A percentile compares a stretch with the other conserved stretches of the same genome.
These are phyloP conservation scores for Ephialtes manifestator DNA, from an alignment of 2,888 invertebrate genomes.

Conservation along the genomic window DNA sequence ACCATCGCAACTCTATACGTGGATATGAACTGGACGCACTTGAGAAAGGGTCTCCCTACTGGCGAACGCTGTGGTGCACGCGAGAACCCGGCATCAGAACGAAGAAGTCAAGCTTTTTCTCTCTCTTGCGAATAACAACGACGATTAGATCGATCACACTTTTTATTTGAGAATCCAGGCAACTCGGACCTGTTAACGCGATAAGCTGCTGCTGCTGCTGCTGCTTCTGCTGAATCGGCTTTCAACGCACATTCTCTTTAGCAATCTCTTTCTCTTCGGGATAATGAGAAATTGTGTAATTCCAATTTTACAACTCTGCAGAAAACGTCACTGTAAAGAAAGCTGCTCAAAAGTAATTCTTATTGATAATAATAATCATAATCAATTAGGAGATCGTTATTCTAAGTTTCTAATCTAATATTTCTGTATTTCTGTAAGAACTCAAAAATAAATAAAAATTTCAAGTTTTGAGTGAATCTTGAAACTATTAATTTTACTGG, in stretches of 20 bases:
- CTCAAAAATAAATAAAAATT: no score
- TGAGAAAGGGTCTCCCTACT: neutral
- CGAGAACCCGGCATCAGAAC: slow-evolving; percentile 30
- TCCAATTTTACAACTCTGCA: neutral
- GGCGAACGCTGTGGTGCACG: slow-evolving; percentile 1
- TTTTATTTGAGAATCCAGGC: slow-evolving; percentile 49
- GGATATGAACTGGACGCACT: slow-evolving; percentile 52
- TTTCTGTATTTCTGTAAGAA: no score
- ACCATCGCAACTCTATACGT: slow-evolving; percentile 41
- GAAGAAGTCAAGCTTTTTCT: neutral
- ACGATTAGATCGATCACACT: slow-evolving; percentile 64
- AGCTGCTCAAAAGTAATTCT: neutral
- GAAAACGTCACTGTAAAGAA: neutral
- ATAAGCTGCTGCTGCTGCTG: slow-evolving; percentile 57
- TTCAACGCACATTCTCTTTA: slow-evolving; percentile 7
- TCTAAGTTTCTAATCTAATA: no score
- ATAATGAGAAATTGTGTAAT: neutral
- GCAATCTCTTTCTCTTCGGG: neutral
- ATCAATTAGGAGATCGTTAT: neutral
- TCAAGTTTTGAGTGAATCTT: no score
- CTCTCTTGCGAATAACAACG: slow-evolving; percentile 47
- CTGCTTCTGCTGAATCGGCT: neutral
- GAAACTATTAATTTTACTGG: no score
- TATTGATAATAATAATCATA: neutral
- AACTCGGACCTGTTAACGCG: slow-evolving; percentile 62